phyloP scores from a whole-genome alignment of 2,888 invertebrate genomes.

The Belgica antarctica region DNA sequence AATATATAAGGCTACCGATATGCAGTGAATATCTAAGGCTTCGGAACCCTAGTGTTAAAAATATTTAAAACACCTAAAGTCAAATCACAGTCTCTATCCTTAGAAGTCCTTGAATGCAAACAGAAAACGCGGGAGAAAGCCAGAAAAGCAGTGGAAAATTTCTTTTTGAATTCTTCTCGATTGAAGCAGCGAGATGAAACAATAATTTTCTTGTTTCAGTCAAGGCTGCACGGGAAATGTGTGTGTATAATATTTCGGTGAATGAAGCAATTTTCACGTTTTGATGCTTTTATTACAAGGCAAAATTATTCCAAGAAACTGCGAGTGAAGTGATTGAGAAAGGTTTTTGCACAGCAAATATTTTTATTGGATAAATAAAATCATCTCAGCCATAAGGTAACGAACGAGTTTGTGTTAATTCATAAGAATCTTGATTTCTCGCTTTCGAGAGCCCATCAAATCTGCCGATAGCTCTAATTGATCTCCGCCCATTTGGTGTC shows the following conservation, averaged over 20 bases:
- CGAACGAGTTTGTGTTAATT: background rate
- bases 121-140: background rate
- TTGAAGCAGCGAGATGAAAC: slow-evolving; percentile 5
- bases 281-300: slow-evolving; percentile 24
- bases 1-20: too few relatives aligned
- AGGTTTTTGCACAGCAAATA: slow-evolving; percentile 3
- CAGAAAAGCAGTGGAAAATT: background rate
- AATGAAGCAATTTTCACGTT: slow-evolving; percentile 15
- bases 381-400: too few relatives aligned
- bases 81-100: background rate
- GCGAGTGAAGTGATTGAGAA: slow-evolving; percentile 2
- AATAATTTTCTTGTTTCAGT: background rate
- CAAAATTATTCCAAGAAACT: background rate
- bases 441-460: background rate
- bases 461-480: background rate
- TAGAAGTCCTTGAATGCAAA: too few relatives aligned
- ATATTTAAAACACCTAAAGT: too few relatives aligned
- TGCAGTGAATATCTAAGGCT: background rate
- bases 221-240: background rate
- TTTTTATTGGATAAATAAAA: background rate
- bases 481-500: background rate
- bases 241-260: slow-evolving; percentile 13
- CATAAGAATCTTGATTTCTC: too few relatives aligned
- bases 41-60: too few relatives aligned
- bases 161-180: background rate